Conservation (phyloP, 2,888 invertebrate species). For the Drosophila helvetica region DNA sequence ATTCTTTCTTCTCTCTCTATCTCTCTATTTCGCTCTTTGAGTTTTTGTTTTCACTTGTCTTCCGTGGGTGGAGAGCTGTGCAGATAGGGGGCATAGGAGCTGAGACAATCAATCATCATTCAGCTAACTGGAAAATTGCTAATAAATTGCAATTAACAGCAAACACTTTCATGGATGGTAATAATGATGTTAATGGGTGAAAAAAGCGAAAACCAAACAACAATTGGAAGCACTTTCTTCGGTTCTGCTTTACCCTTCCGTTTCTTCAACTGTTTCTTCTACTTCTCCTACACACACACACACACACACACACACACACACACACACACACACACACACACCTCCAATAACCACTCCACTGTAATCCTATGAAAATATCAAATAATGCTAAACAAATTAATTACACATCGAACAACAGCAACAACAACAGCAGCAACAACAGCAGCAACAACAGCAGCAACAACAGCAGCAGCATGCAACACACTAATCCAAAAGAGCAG, state of each 20-base stretch:
- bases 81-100: background rate
- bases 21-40: constrained; percentile 7
- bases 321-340: too few relatives aligned
- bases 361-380: constrained; percentile 4
- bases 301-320: too few relatives aligned
- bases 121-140: constrained; percentile 53
- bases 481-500: constrained; percentile 14
- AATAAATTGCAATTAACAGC: constrained; percentile 71
- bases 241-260: constrained; percentile 9
- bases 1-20: constrained; percentile 20
- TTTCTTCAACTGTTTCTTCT: constrained; percentile 25
- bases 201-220: constrained; percentile 46
- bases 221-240: constrained; percentile 61
- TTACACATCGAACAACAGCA: constrained; percentile 36
- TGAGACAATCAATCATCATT: constrained; percentile 58
- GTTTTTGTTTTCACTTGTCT: constrained; percentile 16
- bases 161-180: constrained; percentile 37
- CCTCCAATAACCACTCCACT: background rate
- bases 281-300: constrained; percentile 6
- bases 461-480: constrained; percentile 17
- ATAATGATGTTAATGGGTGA: constrained; percentile 28
- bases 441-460: constrained; percentile 31
- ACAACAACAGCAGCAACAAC: constrained; percentile 39
- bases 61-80: constrained; percentile 5
- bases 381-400: constrained; percentile 40